Evolutionary conservation across 30 jellyfish, hydroid and myxozoan species (phyloP).

Genomic region (Chrysaora quinquecirrha): DNA sequence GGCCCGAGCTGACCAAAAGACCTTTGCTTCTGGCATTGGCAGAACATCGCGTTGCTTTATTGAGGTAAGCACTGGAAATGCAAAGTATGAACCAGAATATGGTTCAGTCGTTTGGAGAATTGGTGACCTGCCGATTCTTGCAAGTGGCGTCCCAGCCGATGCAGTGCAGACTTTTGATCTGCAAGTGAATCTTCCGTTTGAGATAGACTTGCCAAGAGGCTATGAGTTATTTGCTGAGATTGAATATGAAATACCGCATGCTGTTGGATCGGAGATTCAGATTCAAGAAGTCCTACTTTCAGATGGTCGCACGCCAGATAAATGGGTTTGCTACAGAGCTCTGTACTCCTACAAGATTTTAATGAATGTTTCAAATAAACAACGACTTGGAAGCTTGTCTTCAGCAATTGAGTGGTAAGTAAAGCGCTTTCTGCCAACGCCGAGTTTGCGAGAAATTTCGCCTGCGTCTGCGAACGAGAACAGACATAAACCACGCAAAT

Average conservation of each 20-base stretch:
- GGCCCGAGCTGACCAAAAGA: constrained; percentile 49
- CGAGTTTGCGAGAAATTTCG: too few relatives aligned
- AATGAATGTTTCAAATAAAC: constrained; percentile 50
- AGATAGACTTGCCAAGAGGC: constrained; percentile 61
- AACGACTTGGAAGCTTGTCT: constrained; percentile 27
- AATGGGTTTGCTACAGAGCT: constrained; percentile 91
- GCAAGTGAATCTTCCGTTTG: constrained; percentile 76
- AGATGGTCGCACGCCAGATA: constrained; percentile 75
- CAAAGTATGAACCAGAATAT: constrained; percentile 86
- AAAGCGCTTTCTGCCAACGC: too few relatives aligned
- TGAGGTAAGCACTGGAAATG: constrained; percentile 78
- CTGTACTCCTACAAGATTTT: constrained; percentile 58
- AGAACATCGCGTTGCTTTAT: constrained; percentile 63
- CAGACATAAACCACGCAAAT: too few relatives aligned
- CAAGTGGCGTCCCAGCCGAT: constrained; percentile 72
- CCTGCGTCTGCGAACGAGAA: too few relatives aligned
- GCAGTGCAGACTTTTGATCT: constrained; percentile 80
- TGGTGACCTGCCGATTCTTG: constrained; percentile 76
- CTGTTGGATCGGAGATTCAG: constrained; percentile 75
- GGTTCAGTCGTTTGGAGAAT: constrained; percentile 85
- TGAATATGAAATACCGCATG: constrained; percentile 73
- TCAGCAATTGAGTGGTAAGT: too few relatives aligned
- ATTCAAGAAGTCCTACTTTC: constrained; percentile 76
- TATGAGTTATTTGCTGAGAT: constrained; percentile 76
- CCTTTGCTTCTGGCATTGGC: constrained; percentile 63